Evolutionary conservation across 2,888 invertebrate genomes (phyloP), one percentile per base, ranked within the genome.

Genomic region (Pyrrhosoma nymphula): DNA sequence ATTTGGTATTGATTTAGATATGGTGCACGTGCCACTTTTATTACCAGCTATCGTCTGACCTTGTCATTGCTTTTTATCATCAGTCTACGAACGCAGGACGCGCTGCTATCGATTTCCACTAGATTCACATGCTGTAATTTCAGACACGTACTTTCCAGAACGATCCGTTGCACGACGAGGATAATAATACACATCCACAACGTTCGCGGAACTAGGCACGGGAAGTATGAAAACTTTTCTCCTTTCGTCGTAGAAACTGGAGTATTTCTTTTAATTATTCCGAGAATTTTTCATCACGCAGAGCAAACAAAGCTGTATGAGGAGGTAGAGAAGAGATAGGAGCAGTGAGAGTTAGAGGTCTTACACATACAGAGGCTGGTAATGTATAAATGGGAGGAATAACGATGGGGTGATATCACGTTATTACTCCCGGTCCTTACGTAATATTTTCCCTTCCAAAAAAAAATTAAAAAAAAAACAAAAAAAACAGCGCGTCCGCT

Each of bases 231-330:
- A 35, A 16, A 14, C 35, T 35, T 82, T 82, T 2, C 82, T 35
- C 14, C 35, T 12, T 47, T n/a, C 30, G 30, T 82, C 35, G 30
- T 35, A 60, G 16, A 60, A 60, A 60, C 82, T 14, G 16, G 26
- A 10, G 0, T 60, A 8, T 60, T 60, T 10, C 16, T 47, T 23
- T 47, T 93, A 93, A 93, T 60, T 47, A 93, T 47, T 60, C n/a
- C 63, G 69, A 69, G 69, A 75, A 60, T 93, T 75, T 75, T 69
- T 75, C 93, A 93, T 69, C 69, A 93, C 93, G 93, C 93, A 63
- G 91, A 12, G 20, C 63, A 75, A 93, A 75, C 69, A 55, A 93
- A 93, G n/a, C 20, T 60, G 60, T 14, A 12, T 20, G 20, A 20
- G 60, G 60, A 60, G 60, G 20, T 10, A 20, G 60, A 93, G 69